These are phyloP conservation scores for Lepidocyrtoides sp. DNA, from an alignment of 2,888 invertebrate species.

Conservation along the genomic window DNA sequence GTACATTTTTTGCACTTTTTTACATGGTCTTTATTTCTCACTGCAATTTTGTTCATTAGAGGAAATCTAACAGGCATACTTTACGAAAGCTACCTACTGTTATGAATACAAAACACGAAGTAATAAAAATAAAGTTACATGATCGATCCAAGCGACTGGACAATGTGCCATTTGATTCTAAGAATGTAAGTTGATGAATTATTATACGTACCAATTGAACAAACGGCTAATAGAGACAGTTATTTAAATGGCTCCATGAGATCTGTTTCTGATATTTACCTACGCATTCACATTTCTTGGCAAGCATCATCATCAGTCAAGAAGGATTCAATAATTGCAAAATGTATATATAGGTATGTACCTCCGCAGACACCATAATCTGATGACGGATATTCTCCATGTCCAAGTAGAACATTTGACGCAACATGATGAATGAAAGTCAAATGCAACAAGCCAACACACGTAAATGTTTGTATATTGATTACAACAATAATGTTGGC, in stretches of 20 bases:
- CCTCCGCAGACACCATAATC: conserved; percentile 30
- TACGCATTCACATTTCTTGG: conserved; percentile 58
- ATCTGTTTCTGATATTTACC: conserved; percentile 64
- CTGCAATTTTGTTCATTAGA: too few relatives aligned
- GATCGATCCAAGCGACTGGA: background rate
- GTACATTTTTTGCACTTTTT: too few relatives aligned
- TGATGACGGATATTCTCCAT: background rate
- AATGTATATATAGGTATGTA: background rate
- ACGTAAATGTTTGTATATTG: background rate
- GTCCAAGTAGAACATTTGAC: background rate
- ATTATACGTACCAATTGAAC: too few relatives aligned
- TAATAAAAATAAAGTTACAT: too few relatives aligned
- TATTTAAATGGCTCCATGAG: background rate
- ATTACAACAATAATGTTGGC: conserved; percentile 15
- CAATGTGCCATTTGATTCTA: background rate
- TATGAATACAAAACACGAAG: too few relatives aligned
- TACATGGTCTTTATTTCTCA: too few relatives aligned
- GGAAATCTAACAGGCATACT: too few relatives aligned
- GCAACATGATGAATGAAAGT: background rate
- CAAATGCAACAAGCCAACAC: background rate
- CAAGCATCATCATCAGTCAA: background rate
- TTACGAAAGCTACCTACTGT: too few relatives aligned
- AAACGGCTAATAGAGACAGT: background rate
- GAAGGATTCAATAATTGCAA: conserved; percentile 24
- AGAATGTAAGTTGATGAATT: too few relatives aligned